Percentiles rank a stretch among this genome's conserved stretches.
Evolutionary conservation across 1,140 invertebrate genomes (phyloP).

Genomic region (Zaprionus vittiger): DNA sequence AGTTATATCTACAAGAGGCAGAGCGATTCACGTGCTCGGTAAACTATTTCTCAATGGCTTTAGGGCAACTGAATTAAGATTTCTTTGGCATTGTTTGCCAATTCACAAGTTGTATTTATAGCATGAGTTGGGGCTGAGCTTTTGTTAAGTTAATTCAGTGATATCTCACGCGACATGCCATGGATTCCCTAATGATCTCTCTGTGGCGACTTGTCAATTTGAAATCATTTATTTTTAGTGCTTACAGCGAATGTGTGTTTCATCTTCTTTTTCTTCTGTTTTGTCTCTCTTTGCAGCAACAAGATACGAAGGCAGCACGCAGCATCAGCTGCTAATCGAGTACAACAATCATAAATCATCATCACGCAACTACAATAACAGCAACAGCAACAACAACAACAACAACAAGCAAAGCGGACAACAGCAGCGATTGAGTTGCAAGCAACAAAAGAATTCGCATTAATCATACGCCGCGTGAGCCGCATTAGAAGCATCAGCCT

Average conservation of each 20-base stretch:
- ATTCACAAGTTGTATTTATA: constrained; percentile 40
- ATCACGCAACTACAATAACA: constrained; percentile 21
- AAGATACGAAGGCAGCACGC: constrained; percentile 6
- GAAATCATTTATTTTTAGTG: constrained; percentile 28
- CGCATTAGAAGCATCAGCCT: constrained; percentile 19
- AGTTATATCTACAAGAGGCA: neutral
- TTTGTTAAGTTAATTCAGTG: constrained; percentile 8
- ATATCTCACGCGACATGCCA: neutral
- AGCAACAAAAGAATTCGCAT: constrained; percentile 39
- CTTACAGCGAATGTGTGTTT: constrained; percentile 24
- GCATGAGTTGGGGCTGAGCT: neutral
- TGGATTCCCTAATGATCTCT: constrained; percentile 14
- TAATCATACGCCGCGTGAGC: constrained; percentile 68
- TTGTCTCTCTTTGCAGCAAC: constrained; percentile 30
- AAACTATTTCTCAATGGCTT: constrained; percentile 9
- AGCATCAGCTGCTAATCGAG: constrained; percentile 61
- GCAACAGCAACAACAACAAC: neutral
- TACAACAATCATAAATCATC: constrained; percentile 65
- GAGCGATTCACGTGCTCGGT: neutral
- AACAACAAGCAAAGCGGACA: neutral
- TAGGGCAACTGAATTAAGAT: constrained; percentile 17
- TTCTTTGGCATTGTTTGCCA: constrained; percentile 58
- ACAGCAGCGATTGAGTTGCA: constrained; percentile 55
- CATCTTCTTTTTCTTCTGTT: neutral
- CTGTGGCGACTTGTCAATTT: constrained; percentile 28